Evolutionary conservation across 2,888 invertebrate genomes (phyloP), one percentile per base, ranked within the genome.

Genomic region (Polymixis flavicincta): DNA sequence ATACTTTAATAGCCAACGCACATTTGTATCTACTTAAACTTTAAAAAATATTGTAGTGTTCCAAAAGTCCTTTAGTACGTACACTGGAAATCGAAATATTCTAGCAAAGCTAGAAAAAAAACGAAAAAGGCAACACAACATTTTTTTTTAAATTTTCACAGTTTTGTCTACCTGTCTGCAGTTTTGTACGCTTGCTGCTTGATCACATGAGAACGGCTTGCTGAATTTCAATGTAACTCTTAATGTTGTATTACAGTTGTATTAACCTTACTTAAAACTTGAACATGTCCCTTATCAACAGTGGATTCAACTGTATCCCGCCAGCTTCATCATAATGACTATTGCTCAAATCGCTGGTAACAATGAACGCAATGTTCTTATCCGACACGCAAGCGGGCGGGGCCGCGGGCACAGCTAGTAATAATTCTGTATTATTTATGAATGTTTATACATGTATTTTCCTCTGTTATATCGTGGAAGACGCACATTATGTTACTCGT

Each of bases 401-500:
- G 50, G 48, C 48, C 28, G 14, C n/a, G n/a, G 48, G 37, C 48
- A 77, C 9, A 14, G 17, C 28, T 68, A 52, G 42, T 63, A 61
- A 57, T 60, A 70, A 61, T 70, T 72, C 22, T 68, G 61, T 72
- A 65, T 61, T 73, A 81, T 86, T 71, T 77, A 74, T 78, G 45
- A 63, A 68, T 74, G 70, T 72, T 80, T 78, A 60, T 65, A 67
- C 70, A 82, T 77, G 55, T 78, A 83, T 83, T 79, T 84, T 76
- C 60, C 70, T 85, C 74, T 85, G 76, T 75, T 76, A 74, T 79
- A 84, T 80, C 74, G 72, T 87, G 83, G 80, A 84, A 87, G 83
- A 75, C 80, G 81, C 74, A 84, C 83, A 73, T 84, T 32, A 81
- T 71, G 55, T 74, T 84, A n/a, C n/a, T n/a, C n/a, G n/a, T n/a